Evolutionary conservation across 2,888 invertebrate species (phyloP).

Genomic region (Crioceris asparagi): DNA sequence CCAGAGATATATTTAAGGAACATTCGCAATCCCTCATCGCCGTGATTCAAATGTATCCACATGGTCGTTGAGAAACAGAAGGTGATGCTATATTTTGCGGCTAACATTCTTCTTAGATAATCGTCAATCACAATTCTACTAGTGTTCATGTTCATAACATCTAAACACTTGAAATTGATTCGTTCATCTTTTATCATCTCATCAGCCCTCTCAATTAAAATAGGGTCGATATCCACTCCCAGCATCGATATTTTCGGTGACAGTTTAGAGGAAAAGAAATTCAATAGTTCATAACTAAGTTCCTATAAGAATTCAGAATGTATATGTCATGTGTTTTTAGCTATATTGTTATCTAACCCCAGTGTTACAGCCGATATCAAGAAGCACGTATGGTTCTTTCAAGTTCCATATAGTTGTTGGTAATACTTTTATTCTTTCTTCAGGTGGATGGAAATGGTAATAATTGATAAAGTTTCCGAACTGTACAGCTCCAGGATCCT

Average conservation of each 20-base stretch:
- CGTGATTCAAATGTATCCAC: conserved; percentile 84
- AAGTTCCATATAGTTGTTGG: conserved; percentile 41
- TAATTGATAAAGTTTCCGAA: conserved; percentile 83
- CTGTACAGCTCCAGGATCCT: conserved; percentile 66
- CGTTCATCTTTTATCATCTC: conserved; percentile 39
- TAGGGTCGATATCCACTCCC: conserved; percentile 66
- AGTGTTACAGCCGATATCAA: conserved; percentile 66
- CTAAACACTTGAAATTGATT: conserved; percentile 47
- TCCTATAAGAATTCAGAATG: conserved; percentile 39
- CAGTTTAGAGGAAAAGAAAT: conserved; percentile 41
- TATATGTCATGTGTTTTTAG: neutral
- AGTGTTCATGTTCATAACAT: conserved; percentile 45
- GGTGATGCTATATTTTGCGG: conserved; percentile 49
- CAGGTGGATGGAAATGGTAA: conserved; percentile 67
- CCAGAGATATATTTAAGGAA: conserved; percentile 51
- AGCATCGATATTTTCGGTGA: conserved; percentile 41
- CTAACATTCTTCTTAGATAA: conserved; percentile 40
- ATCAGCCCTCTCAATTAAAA: conserved; percentile 55
- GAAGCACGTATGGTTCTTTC: conserved; percentile 15
- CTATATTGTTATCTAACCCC: conserved; percentile 43
- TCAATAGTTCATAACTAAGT: conserved; percentile 50
- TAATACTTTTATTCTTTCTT: conserved; percentile 54
- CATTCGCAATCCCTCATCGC: conserved; percentile 56
- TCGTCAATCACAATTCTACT: conserved; percentile 35
- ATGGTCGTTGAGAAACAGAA: conserved; percentile 80